Percentiles rank a stretch among this genome's conserved stretches.
Evolutionary conservation across 2,113 vertebrate genomes (phyloP).

Genomic region (Rhinopomastus cyanomelas): DNA sequence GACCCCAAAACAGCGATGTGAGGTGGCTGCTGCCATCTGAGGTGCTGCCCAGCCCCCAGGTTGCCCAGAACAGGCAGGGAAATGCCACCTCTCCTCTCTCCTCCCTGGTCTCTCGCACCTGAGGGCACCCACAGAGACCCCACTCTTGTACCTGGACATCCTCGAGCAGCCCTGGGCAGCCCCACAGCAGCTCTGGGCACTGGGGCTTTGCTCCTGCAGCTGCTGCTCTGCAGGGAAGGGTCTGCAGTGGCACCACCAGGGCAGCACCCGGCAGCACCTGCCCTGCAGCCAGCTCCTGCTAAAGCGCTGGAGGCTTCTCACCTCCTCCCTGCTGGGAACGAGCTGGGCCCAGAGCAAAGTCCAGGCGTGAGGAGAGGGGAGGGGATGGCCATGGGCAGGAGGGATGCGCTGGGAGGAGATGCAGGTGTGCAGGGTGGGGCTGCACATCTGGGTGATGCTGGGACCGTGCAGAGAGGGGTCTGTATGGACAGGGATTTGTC

Average conservation of each 20-base stretch:
- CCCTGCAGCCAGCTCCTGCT: background rate
- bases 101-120: background rate
- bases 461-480: background rate
- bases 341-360: background rate
- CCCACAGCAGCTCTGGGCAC: background rate
- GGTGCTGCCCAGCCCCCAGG: background rate
- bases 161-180: background rate
- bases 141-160: rapidly evolving
- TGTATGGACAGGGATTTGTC: background rate
- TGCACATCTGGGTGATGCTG: background rate
- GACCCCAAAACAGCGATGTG: background rate
- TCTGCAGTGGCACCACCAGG: background rate
- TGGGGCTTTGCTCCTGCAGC: background rate
- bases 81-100: background rate
- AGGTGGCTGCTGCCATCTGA: background rate
- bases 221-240: background rate
- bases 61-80: background rate
- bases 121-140: background rate
- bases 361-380: background rate
- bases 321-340: background rate
- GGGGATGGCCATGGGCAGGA: background rate
- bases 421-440: rapidly evolving
- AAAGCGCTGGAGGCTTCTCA: background rate
- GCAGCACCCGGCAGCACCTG: background rate
- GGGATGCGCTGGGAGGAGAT: background rate